Evolutionary conservation across 2,888 invertebrate genomes (phyloP), one percentile per base, ranked within the genome.

Genomic region (Neocrepidodera transversa): DNA sequence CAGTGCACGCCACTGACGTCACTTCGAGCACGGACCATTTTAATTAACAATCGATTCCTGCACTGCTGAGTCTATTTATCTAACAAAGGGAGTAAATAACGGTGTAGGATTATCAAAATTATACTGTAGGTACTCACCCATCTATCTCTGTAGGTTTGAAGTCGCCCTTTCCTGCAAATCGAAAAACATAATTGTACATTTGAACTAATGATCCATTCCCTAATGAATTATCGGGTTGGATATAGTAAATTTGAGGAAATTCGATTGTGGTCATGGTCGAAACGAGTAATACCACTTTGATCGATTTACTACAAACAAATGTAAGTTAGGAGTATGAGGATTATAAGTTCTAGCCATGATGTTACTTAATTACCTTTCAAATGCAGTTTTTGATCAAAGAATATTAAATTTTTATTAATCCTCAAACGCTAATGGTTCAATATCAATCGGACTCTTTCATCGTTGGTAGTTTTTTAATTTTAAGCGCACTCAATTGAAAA

Each of bases 71-170:
- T 50, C 26, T 38, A 50, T 55, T 60, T 42, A 40, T 35, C 23
- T 11, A 45, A 53, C 20, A 40, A 55, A 40, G 18, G 18, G 18
- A 16, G 45, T 36, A 14, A 50, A 50, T 45, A 60, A 50, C 35
- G 50, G 14, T 43, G 16, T 43, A 26, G 35, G 43, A 55, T 56
- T 54, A 57, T 45, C 26, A 45, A 57, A 57, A 57, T 49, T 35
- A 56, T 30, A 53, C 17, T 26, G 11, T 20, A 16, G 17, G 36
- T 64, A 80, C 87, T 88, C 81, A 92, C 91, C 90, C 90, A 82
- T 91, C 90, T 81, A 91, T 84, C 80, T 91, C 91, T 74, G 90
- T 87, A 80, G 91, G 90, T 83, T 90, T 90, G 83, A 90, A 91
- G 80, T 90, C 90, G 69, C 89, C 89, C 82, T 89, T 88, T 78